Evolutionary conservation across 2,797 vertebrate genomes (phyloP).

Genomic region (Pipistrellus nathusii): DNA sequence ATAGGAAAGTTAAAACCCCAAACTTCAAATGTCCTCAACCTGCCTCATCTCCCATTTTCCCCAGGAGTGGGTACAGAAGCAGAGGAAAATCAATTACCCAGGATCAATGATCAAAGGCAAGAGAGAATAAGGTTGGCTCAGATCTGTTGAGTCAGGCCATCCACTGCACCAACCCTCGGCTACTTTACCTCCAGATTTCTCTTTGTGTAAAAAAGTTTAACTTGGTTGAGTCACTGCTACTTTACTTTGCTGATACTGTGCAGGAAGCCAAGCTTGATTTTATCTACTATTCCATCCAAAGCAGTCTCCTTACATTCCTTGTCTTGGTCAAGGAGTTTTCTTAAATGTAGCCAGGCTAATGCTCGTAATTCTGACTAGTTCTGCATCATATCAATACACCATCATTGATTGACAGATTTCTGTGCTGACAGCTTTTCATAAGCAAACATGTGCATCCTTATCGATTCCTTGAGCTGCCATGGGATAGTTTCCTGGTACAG

Average conservation of each 20-base stretch:
- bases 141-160: neutral
- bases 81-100: too few species aligned
- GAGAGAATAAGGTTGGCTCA: neutral
- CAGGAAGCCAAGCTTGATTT: neutral
- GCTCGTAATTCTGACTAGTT: neutral
- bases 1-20: too few species aligned
- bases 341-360: neutral
- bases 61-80: too few species aligned
- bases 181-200: neutral
- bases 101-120: too few species aligned
- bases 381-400: neutral
- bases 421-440: neutral
- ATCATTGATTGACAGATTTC: neutral
- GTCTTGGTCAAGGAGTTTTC: neutral
- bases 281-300: neutral
- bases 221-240: neutral
- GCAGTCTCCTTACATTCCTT: neutral
- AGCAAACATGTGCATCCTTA: neutral
- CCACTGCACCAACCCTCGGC: neutral
- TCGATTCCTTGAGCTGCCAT: neutral
- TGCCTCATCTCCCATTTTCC: too few species aligned
- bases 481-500: neutral
- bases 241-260: constrained; percentile 14
- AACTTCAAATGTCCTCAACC: too few species aligned
- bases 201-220: neutral